These are phyloP conservation scores for Thomomys bottae DNA, from an alignment of 2,113 vertebrate genomes.

Conservation along the genomic window DNA sequence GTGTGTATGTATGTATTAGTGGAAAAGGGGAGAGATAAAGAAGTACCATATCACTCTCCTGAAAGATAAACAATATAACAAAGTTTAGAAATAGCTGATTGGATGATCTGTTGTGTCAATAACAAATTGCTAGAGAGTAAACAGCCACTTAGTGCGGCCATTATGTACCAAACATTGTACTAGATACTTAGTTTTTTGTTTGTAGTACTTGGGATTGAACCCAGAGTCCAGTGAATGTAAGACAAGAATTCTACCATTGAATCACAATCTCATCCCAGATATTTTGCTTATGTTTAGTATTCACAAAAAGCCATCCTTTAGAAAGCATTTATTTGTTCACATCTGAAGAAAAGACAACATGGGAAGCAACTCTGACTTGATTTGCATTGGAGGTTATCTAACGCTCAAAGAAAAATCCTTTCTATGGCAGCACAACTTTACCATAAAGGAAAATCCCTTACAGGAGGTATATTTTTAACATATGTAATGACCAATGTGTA, in stretches of 20 bases:
- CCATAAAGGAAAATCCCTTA: background rate
- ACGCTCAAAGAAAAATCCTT: background rate
- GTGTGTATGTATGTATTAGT: background rate
- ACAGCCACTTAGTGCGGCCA: background rate
- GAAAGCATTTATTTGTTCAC: background rate
- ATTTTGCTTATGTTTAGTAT: background rate
- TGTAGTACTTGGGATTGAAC: background rate
- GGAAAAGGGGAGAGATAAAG: background rate
- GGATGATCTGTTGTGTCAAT: background rate
- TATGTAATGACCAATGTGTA: background rate
- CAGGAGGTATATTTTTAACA: background rate
- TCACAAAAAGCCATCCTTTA: constrained; percentile 3
- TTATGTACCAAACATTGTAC: background rate
- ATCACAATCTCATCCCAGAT: background rate
- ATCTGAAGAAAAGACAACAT: background rate
- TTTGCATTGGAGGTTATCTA: constrained; percentile 26
- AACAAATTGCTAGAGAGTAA: background rate
- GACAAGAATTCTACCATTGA: background rate
- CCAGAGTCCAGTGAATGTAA: too few species aligned
- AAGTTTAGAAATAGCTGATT: background rate
- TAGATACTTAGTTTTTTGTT: background rate
- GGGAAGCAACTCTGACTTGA: background rate
- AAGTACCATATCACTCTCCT: background rate
- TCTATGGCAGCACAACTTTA: background rate
- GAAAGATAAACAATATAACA: background rate